phyloP scores from a whole-genome alignment of 2,888 invertebrate species.

The Amiota minor region DNA sequence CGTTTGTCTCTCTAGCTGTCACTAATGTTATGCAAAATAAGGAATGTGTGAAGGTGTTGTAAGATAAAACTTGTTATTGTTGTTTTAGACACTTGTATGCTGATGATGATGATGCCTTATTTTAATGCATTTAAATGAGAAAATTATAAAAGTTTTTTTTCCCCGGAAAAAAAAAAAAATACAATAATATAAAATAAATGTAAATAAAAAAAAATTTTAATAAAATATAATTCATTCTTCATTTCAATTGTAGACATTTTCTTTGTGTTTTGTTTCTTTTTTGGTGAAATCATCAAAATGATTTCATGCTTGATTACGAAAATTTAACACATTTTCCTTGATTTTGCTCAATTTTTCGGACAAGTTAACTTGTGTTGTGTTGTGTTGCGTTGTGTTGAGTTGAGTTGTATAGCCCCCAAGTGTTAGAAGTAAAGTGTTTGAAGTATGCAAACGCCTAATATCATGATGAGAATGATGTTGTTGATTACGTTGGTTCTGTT shows the following conservation, averaged over 20 bases:
- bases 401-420: too few relatives aligned
- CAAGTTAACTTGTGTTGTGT: slow-evolving; percentile 23
- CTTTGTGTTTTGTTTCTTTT: neutral
- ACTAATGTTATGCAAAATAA: slow-evolving; percentile 53
- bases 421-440: too few relatives aligned
- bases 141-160: slow-evolving; percentile 53
- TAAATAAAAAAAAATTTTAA: neutral
- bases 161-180: too few relatives aligned
- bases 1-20: slow-evolving; percentile 35
- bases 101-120: too few relatives aligned
- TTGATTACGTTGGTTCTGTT: too few relatives aligned
- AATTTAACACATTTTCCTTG: slow-evolving; percentile 23
- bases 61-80: slow-evolving; percentile 46
- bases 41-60: slow-evolving; percentile 24
- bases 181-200: neutral
- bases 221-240: neutral
- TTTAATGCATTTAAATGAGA: slow-evolving; percentile 66
- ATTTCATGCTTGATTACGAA: slow-evolving; percentile 39
- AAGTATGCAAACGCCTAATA: too few relatives aligned
- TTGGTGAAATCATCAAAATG: neutral
- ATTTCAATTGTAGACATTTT: neutral
- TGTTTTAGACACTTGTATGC: slow-evolving; percentile 47
- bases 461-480: too few relatives aligned
- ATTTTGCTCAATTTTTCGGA: slow-evolving; percentile 36
- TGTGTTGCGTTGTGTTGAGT: too few relatives aligned